Base-by-base conservation (phyloP, 2,888 invertebrate species). In the Gymnoscelis rufifasciata region DNA sequence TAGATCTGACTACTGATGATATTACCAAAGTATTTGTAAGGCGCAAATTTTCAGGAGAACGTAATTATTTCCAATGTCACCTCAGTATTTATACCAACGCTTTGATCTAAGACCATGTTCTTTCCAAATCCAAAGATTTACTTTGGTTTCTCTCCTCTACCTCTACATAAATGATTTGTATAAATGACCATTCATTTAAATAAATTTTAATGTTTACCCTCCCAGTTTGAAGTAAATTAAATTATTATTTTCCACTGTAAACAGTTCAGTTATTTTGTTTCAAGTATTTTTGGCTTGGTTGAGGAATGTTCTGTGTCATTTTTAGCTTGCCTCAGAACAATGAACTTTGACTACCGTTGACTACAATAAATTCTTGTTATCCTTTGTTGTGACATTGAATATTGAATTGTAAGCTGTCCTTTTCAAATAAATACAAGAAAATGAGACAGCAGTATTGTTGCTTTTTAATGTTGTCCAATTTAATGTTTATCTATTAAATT, bases 361-460 rank as follows among this genome's bases (percentile, higher is more conserved):
- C 12, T 12, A 38, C 7, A 31, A 29, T 30, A 19, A 35, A 7
- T 35, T 11, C 47, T 45, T 60, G 51, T 56, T 56, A 65, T 65
- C 64, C 68, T 74, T 74, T 76, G 75, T 77, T 75, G 62, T 77
- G 74, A 74, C 71, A 72, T 68, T 74, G 71, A 71, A 71, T 55
- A 60, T 62, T 64, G 69, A 71, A 77, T 60, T 37, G 30, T 57
- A 57, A 57, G 53, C 54, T 60, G 46, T 67, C 64, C 59, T 58
- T 40, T 29, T 60, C 49, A 51, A 51, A 41, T 53, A 47, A 45
- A 35, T 37, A 19, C 6, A 26, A 13, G 35, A 43, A 37, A 31
- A 29, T 37, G 46, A 31, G 35, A 41, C 23, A 45, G 33, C 26
- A 35, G 19, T n/a, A 35, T n/a, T n/a, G n/a, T n/a, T n/a, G n/a